Conservation (phyloP, 2,113 vertebrate species). For the Protomyctophum bolini region DNA sequence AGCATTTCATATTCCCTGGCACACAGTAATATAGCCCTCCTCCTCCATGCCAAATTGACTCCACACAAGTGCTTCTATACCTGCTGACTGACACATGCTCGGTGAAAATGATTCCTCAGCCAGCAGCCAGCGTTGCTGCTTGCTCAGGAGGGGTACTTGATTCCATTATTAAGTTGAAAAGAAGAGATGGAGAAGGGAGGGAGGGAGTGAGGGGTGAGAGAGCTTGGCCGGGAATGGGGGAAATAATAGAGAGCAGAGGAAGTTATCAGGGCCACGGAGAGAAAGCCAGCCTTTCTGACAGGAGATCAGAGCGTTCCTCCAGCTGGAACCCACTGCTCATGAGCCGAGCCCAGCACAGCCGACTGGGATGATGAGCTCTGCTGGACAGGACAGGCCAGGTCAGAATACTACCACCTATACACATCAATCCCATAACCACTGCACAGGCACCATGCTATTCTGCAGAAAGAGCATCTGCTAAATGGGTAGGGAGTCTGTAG, state of each 20-base stretch:
- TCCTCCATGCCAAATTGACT: slow-evolving; percentile 79
- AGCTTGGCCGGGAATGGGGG: slow-evolving; percentile 60
- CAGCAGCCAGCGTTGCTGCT: slow-evolving; percentile 62
- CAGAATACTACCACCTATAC: slow-evolving; percentile 28
- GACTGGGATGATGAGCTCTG: slow-evolving; percentile 56
- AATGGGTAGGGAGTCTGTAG: neutral
- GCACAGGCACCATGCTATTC: neutral
- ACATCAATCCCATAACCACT: neutral
- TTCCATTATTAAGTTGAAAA: slow-evolving; percentile 79
- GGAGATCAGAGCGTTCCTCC: slow-evolving; percentile 73
- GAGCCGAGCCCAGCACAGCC: slow-evolving; percentile 47
- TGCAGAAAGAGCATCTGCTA: neutral
- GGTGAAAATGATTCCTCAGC: slow-evolving; percentile 70
- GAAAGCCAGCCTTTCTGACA: slow-evolving; percentile 68
- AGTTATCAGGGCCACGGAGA: slow-evolving; percentile 69
- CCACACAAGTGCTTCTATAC: slow-evolving; percentile 74
- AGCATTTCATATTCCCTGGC: slow-evolving; percentile 74
- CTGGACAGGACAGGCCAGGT: slow-evolving; percentile 39
- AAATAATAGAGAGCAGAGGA: slow-evolving; percentile 65
- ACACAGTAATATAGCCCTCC: slow-evolving; percentile 68
- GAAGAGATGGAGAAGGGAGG: slow-evolving; percentile 58
- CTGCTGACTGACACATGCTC: slow-evolving; percentile 76
- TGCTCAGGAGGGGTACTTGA: slow-evolving; percentile 66
- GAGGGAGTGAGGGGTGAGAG: slow-evolving; percentile 29
- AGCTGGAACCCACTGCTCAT: slow-evolving; percentile 64